Evolutionary conservation across 2,888 invertebrate species (phyloP).

Genomic region (Teleogryllus oceanicus): DNA sequence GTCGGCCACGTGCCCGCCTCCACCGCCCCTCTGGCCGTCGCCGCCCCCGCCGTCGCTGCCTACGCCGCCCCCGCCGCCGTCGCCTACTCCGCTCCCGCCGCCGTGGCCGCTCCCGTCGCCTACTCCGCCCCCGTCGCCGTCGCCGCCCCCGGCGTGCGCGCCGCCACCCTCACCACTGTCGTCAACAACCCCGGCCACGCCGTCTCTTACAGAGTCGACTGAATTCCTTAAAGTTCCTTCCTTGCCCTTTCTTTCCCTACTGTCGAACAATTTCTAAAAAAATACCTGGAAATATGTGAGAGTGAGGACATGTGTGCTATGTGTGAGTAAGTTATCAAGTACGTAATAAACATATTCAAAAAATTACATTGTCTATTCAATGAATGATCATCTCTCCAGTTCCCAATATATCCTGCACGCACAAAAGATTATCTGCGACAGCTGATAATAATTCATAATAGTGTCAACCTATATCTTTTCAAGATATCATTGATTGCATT

Average conservation of each 20-base stretch:
- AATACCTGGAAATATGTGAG: not conserved
- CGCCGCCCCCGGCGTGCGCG: constrained; percentile 39
- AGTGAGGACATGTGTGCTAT: not conserved
- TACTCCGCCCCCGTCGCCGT: constrained; percentile 23
- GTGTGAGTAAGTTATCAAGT: constrained; percentile 10
- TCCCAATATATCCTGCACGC: too few species aligned
- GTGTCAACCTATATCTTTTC: too few species aligned
- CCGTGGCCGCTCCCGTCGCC: constrained; percentile 12
- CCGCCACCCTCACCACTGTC: constrained; percentile 46
- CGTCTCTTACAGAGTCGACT: constrained; percentile 48
- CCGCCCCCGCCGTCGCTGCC: constrained; percentile 28
- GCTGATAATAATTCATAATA: too few species aligned
- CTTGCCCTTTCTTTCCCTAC: not conserved
- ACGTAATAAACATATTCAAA: constrained; percentile 2
- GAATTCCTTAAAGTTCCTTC: constrained; percentile 33
- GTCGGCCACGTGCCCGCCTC: constrained; percentile 28
- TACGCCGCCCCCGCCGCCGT: constrained; percentile 32
- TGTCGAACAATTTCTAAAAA: not conserved
- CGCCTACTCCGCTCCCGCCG: not conserved
- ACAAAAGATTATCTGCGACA: too few species aligned
- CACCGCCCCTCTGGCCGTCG: constrained; percentile 30
- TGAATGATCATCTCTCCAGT: too few species aligned
- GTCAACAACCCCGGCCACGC: constrained; percentile 49
- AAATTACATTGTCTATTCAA: not conserved
- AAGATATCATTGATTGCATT: too few species aligned